phyloP scores from a whole-genome alignment of 2,113 vertebrate genomes.

The Vombatus ursinus region DNA sequence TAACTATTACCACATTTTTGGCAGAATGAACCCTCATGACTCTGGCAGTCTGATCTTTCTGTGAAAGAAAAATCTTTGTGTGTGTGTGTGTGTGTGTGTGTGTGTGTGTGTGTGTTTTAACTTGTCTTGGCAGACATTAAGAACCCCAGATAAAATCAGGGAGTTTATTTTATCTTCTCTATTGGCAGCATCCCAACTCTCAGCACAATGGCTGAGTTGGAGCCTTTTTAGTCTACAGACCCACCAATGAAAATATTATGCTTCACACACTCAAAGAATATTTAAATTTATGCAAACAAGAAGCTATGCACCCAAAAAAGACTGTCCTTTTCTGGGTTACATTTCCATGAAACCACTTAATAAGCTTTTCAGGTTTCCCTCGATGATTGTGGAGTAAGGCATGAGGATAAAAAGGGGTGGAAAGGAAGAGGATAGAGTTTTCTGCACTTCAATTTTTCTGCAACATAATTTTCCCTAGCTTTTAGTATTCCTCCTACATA shows the following conservation, averaged over 20 bases:
- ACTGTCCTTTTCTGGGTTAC: constrained; percentile 58
- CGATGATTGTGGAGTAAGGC: constrained; percentile 58
- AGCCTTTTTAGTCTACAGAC: constrained; percentile 64
- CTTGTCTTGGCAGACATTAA: constrained; percentile 45
- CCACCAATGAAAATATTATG: constrained; percentile 62
- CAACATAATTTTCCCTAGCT: constrained; percentile 72
- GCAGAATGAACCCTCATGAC: background rate
- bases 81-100: background rate
- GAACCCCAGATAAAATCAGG: constrained; percentile 47
- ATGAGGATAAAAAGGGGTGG: background rate
- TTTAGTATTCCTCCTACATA: constrained; percentile 77
- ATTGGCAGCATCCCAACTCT: constrained; percentile 63
- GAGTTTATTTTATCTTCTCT: constrained; percentile 62
- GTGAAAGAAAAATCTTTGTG: constrained; percentile 7
- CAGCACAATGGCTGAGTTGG: constrained; percentile 52
- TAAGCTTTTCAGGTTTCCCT: constrained; percentile 57
- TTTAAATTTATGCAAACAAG: constrained; percentile 54
- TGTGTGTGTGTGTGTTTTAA: background rate
- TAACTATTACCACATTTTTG: constrained; percentile 53
- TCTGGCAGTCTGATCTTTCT: constrained; percentile 3
- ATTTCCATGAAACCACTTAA: constrained; percentile 53
- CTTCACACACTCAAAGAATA: constrained; percentile 45
- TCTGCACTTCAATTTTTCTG: constrained; percentile 60
- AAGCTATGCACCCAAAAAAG: constrained; percentile 62
- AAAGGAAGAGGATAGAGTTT: constrained; percentile 50